phyloP scores from a whole-genome alignment of 2,797 vertebrate species.

The Mus spretus region DNA sequence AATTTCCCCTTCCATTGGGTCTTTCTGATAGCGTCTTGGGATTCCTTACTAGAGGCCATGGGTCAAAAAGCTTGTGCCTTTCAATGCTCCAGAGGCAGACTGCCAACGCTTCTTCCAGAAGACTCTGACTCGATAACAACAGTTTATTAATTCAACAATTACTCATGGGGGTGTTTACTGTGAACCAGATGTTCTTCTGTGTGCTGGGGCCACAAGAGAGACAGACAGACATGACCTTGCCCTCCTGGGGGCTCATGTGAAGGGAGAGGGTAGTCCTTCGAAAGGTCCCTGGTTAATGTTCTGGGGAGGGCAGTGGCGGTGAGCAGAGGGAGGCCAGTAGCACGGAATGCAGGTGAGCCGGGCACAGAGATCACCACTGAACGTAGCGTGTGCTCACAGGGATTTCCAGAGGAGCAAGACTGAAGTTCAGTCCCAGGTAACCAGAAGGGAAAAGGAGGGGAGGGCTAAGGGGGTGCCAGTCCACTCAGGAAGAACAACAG shows the following conservation, averaged over 20 bases:
- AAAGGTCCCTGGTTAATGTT: background rate
- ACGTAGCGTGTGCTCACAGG: background rate
- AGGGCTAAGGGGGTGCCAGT: background rate
- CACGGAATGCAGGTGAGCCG: rapidly evolving
- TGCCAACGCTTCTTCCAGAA: background rate
- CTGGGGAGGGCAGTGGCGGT: background rate
- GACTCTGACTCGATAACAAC: background rate
- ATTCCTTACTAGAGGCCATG: background rate
- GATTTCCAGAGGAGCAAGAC: background rate
- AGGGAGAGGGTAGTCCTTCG: background rate
- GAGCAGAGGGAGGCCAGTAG: rapidly evolving
- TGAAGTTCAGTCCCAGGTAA: background rate
- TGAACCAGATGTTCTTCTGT: background rate
- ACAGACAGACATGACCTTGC: no score
- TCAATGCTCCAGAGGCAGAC: background rate
- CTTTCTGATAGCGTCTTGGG: background rate
- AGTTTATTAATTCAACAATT: background rate
- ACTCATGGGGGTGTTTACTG: background rate
- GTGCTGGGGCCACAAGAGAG: background rate
- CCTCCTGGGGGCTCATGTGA: background rate
- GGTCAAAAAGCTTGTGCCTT: background rate
- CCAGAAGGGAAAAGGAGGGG: background rate
- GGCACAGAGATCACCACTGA: rapidly evolving
- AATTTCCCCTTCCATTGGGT: background rate
- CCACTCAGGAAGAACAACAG: background rate